Base-by-base conservation (phyloP, 2,797 vertebrate species). In the Sebastes wilsoni region DNA sequence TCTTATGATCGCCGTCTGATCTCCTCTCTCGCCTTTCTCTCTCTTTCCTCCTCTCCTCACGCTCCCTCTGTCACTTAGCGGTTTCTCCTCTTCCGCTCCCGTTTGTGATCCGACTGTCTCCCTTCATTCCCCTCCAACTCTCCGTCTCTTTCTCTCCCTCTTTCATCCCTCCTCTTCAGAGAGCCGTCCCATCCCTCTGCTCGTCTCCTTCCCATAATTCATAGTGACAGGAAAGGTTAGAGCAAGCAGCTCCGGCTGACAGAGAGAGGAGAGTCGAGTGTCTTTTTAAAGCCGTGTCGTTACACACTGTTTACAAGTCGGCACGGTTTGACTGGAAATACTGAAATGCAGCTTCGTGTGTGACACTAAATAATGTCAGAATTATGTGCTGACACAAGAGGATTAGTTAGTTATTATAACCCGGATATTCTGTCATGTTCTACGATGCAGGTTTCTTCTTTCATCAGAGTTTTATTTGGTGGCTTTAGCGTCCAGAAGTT, bases 201-300 rank as follows among this genome's bases (percentile, higher is more conserved):
- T 84, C 30, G 23, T 75, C 73, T 87, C 67, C 62, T 64, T 78
- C 74, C 80, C 75, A 88, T 92, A 88, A 93, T 92, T 91, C 83
- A 90, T 49, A 60, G 75, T 90, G 94, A 93, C 89, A 90, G 88
- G 74, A 88, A 92, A 93, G 92, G 93, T 93, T 88, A 92, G 67
- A 30, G 60, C 38, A 20, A 71, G 64, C 68, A 69, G 82, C 75
- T 68, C 30, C 36, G 67, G 70, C 58, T 85, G 84, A 90, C 80
- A 73, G 73, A 36, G 67, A 74, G 71, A 66, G 59, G 69, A 76
- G 68, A 71, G 66, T 62, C 2, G 22, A 81, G 59, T 66, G 76
- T 78, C 68, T 88, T 84, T 86, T 64, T 36, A 61, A 67, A 83
- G 75, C 52, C 38, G 64, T 54, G 80, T 80, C 54, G 27, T 85